Evolutionary conservation across 2,797 vertebrate species (phyloP).

Genomic region (Gouania willdenowi): DNA sequence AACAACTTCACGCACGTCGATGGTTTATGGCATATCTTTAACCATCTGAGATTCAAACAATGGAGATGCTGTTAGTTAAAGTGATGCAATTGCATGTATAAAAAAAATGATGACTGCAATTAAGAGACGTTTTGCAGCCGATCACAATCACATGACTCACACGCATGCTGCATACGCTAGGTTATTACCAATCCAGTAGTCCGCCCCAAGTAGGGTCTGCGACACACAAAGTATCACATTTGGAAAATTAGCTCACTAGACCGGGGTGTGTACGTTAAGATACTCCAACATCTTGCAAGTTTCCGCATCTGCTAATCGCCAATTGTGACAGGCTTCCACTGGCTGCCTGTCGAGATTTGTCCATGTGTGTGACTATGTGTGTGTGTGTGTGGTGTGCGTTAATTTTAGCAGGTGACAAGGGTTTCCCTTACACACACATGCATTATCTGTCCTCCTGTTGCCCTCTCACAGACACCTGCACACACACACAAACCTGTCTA

Average conservation of each 20-base stretch:
- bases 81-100: no score
- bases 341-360: slow-evolving; percentile 14
- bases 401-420: slow-evolving; percentile 41
- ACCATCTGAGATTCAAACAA: no score
- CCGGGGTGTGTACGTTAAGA: slow-evolving; percentile 11
- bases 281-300: slow-evolving; percentile 12
- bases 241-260: slow-evolving; percentile 55
- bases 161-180: background rate
- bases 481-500: background rate
- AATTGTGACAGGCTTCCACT: slow-evolving; percentile 19
- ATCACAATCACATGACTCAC: background rate
- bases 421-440: slow-evolving; percentile 2
- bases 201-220: slow-evolving; percentile 19
- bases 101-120: background rate
- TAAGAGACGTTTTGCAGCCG: background rate
- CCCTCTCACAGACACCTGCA: background rate
- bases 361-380: slow-evolving; percentile 21
- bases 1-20: slow-evolving; percentile 27
- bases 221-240: slow-evolving; percentile 28
- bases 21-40: no score
- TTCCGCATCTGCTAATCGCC: slow-evolving; percentile 47
- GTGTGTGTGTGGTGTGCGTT: slow-evolving; percentile 23
- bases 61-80: no score
- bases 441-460: background rate
- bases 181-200: slow-evolving; percentile 13